Evolutionary conservation across 1,140 invertebrate genomes (phyloP), one percentile per base, ranked within the genome.

Genomic region (Eumaeus atala): DNA sequence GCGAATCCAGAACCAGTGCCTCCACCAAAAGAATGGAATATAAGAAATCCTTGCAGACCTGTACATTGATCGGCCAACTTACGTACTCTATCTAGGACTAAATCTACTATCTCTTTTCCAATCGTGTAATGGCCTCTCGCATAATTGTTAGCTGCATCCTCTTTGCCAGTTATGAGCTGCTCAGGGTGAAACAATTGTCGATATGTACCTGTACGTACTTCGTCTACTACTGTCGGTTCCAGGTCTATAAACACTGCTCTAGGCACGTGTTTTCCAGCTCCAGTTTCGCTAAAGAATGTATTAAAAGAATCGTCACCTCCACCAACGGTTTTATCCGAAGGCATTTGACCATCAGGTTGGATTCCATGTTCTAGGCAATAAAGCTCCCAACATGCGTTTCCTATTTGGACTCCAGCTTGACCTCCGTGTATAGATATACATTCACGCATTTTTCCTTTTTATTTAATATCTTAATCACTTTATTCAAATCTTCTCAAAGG

Each of bases 291-390:
- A 89, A 96, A 96, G 84, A 96, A 96, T 7, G 95, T 96, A 77
- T 95, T 95, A 85, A 96, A 96, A 16, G 93, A 95, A 79, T 95
- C 94, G 73, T 95, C 93, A 37, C 92, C 92, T 10, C 91, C 91
- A 12, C 90, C 91, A 48, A 92, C 87, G 10, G 89, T 89, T 74
- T 90, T 89, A 71, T 91, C 90, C 14, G 89, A 89, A 9, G 90
- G 90, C 91, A 93, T 92, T 77, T 91, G 90, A 18, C 90, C 91
- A 68, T 91, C 91, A 36, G 95, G 95, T 78, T 96, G 94, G 67
- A 97, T 97, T n/a, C 95, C 94, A 90, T 96, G 95, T 77, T 96
- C 95, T 64, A 96, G 83, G 78, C 95, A 96, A 86, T 96, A 96
- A 61, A 97, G 87, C 74, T 97, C 93, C 93, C 93, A 95, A 77